Conservation (phyloP, 2,888 invertebrate genomes). For the Augochlorella aurata region DNA sequence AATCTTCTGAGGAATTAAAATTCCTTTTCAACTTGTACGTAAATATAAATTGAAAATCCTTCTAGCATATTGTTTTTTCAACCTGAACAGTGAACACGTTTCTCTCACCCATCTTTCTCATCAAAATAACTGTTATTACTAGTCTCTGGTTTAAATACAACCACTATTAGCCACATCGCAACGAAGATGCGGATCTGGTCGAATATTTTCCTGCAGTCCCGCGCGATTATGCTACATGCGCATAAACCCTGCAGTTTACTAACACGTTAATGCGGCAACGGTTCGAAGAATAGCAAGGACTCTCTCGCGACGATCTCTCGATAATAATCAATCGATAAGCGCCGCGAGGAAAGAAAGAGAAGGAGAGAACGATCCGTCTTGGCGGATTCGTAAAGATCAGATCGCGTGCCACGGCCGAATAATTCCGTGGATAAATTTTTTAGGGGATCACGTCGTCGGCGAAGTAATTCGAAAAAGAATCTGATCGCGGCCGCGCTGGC, state of each 20-base stretch:
- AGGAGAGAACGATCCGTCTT: background rate
- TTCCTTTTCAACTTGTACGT: no score
- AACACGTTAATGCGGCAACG: background rate
- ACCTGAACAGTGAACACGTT: no score
- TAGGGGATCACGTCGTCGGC: background rate
- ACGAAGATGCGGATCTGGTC: no score
- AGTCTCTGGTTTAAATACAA: no score
- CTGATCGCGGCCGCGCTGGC: conserved; percentile 6
- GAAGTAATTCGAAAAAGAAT: background rate
- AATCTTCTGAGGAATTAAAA: no score
- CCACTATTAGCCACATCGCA: no score
- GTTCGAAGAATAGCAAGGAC: background rate
- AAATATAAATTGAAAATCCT: no score
- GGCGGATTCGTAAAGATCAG: background rate
- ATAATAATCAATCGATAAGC: background rate
- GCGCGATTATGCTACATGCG: no score
- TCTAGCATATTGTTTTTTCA: no score
- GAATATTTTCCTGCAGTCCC: no score
- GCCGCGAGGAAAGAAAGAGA: background rate
- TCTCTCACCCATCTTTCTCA: no score
- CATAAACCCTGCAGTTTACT: background rate
- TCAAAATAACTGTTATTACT: no score
- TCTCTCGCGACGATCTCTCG: background rate
- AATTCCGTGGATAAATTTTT: background rate
- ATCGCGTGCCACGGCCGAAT: background rate